Evolutionary conservation across 2,888 invertebrate species (phyloP), one percentile per base, ranked within the genome.

Genomic region (Drosophila testacea): DNA sequence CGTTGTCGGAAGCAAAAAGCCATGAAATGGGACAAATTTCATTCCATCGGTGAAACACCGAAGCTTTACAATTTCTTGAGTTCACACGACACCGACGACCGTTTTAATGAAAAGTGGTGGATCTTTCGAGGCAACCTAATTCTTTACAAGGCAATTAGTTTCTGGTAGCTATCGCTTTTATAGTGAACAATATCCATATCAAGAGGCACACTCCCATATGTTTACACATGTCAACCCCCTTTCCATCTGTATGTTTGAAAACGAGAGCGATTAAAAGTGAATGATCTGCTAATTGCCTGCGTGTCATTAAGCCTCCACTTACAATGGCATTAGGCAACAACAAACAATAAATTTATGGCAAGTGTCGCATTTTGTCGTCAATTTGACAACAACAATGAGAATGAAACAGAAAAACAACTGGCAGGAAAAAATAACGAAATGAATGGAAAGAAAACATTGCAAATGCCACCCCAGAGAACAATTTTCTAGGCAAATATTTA

Each of bases 301-400:
- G 90, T 88, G 90, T 90, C 91, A 90, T 91, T 91, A 91, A 90
- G 90, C 90, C 81, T 88, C 80, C 85, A 90, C 90, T 91, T 89
- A 85, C 80, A 81, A 76, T 60, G 72, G 77, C 76, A 88, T 89
- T 90, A 82, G 77, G 81, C 81, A 88, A 63, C 55, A 65, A 46
- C 41, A 90, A 90, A 86, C 83, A 88, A 88, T 88, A 88, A 81
- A 83, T 88, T 89, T 85, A 89, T 91, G 87, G 85, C 88, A 89
- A 90, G 90, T 83, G 87, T 89, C 86, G 83, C 87, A 83, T 89
- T 87, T 90, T 86, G 81, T 89, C 84, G 81, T 88, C 90, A 84
- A 89, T 81, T 86, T 77, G 73, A 77, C 77, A 78, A 69, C 71
- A 78, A 79, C 71, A 81, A 74, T 54, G 70, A 73, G 28, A 55